Conservation (phyloP, 2,113 vertebrate species). For the Rhabdomys dilectus region DNA sequence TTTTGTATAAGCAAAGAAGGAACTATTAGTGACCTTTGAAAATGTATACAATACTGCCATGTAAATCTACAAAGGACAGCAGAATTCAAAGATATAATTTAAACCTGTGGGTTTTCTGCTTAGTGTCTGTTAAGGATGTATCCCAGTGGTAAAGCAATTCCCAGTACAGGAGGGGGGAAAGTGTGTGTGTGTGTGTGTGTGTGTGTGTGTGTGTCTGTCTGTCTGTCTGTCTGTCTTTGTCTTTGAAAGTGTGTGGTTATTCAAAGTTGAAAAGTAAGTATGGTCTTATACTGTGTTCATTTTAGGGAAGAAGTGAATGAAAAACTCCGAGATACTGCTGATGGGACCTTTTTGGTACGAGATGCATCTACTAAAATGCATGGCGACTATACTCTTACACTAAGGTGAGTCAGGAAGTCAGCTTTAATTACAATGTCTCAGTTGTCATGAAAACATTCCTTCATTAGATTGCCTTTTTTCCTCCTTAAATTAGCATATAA, state of each 20-base stretch:
- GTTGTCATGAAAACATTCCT: background rate
- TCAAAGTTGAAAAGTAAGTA: background rate
- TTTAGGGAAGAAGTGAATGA: conserved; percentile 98
- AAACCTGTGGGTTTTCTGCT: background rate
- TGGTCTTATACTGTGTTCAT: conserved; percentile 59
- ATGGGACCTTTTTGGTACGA: conserved; percentile 98
- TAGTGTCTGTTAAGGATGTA: background rate
- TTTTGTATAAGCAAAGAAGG: background rate
- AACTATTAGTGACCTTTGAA: background rate
- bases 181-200: no score
- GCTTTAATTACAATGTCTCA: background rate
- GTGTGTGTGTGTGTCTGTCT: no score
- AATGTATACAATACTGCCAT: background rate
- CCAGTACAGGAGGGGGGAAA: background rate
- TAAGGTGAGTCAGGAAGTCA: conserved; percentile 89
- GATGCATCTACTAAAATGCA: conserved; percentile 99
- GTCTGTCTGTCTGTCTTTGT: background rate
- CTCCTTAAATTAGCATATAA: background rate
- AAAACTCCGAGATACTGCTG: conserved; percentile 98
- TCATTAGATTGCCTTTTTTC: background rate
- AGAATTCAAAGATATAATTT: no score
- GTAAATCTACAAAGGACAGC: background rate
- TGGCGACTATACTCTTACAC: conserved; percentile 98
- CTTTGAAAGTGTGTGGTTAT: background rate
- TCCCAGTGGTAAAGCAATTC: background rate